Percentiles rank a stretch among this genome's conserved stretches.
phyloP scores from a whole-genome alignment of 1,140 invertebrate species.

The Semibalanus balanoides region DNA sequence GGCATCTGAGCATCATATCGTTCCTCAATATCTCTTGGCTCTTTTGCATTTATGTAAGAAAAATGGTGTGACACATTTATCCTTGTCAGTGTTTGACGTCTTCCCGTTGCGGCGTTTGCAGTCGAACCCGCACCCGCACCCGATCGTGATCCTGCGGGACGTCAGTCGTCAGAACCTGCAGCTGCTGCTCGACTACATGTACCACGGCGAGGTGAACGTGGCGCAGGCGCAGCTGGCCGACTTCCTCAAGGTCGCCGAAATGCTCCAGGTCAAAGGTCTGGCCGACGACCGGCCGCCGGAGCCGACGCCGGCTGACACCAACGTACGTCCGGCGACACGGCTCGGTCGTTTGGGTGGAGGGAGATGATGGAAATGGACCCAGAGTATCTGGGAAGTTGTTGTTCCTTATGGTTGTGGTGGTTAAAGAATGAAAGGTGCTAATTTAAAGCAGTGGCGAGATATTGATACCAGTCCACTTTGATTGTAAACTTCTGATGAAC shows the following conservation, averaged over 20 bases:
- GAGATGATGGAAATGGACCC: no score
- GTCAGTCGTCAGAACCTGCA: not conserved
- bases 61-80: no score
- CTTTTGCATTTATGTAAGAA: no score
- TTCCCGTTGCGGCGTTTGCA: not conserved
- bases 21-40: no score
- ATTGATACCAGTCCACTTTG: no score
- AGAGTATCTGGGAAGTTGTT: no score
- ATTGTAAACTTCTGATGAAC: no score
- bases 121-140: conserved; percentile 5
- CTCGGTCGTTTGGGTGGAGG: no score
- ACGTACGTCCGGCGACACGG: not conserved
- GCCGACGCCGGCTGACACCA: not conserved
- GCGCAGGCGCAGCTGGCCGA: conserved; percentile 3
- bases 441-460: no score
- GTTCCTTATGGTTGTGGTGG: no score
- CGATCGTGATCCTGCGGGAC: conserved; percentile 8
- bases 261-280: conserved; percentile 8
- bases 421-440: no score
- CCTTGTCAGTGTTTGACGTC: not conserved
- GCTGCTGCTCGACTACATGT: conserved; percentile 8
- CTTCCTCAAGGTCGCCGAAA: conserved; percentile 5
- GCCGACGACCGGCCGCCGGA: not conserved
- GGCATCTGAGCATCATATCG: no score
- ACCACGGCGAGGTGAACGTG: conserved; percentile 9